Conservation (phyloP, 2,797 vertebrate genomes). For the Megalops cyprinoides region DNA sequence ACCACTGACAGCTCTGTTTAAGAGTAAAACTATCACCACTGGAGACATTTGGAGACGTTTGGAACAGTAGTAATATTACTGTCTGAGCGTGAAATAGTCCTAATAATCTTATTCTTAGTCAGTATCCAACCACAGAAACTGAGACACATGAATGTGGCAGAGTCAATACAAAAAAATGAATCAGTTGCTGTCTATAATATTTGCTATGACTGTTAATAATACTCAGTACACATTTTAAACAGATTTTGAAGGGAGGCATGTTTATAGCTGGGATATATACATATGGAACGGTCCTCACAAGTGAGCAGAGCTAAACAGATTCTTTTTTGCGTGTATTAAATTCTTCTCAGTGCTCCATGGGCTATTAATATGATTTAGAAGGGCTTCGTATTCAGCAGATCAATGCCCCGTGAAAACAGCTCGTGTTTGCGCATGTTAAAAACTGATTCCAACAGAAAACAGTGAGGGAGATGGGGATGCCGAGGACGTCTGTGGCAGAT, state of each 20-base stretch:
- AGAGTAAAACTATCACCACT: too few species aligned
- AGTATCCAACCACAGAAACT: too few species aligned
- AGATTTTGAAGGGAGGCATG: background rate
- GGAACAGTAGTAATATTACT: too few species aligned
- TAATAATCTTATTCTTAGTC: too few species aligned
- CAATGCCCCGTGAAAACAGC: slow-evolving; percentile 60
- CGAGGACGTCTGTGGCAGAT: slow-evolving; percentile 65
- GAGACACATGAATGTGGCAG: too few species aligned
- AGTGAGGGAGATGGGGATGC: slow-evolving; percentile 53
- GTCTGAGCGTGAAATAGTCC: too few species aligned
- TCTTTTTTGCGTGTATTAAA: slow-evolving; percentile 51
- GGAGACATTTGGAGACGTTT: too few species aligned
- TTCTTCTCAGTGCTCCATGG: slow-evolving; percentile 48
- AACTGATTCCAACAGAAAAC: slow-evolving; percentile 65
- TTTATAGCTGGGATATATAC: slow-evolving; percentile 46
- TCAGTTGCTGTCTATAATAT: slow-evolving; percentile 6
- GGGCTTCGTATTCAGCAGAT: slow-evolving; percentile 58
- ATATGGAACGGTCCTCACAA: slow-evolving; percentile 33
- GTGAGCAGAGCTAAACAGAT: slow-evolving; percentile 10
- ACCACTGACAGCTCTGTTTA: too few species aligned
- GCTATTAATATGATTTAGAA: slow-evolving; percentile 64
- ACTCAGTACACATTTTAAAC: background rate
- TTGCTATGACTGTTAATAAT: background rate
- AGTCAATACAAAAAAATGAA: too few species aligned
- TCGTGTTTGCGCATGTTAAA: slow-evolving; percentile 66